These are phyloP conservation scores for Orthosia gracilis DNA, from an alignment of 2,888 invertebrate genomes.

Conservation along the genomic window DNA sequence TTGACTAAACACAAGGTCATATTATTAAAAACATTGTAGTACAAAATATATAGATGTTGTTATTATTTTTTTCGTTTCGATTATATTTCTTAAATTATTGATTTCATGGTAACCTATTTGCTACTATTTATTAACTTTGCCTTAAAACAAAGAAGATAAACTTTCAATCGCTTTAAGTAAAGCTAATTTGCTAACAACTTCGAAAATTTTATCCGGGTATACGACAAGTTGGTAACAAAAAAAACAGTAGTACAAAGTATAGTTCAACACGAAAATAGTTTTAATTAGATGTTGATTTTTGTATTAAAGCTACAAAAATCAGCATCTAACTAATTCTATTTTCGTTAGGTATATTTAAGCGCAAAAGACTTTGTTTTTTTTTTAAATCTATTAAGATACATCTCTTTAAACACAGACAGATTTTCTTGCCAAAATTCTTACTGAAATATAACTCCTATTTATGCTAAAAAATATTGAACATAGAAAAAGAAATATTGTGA, in stretches of 20 bases:
- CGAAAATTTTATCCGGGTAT: not conserved
- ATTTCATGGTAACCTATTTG: not conserved
- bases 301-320: too few species aligned
- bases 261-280: not conserved
- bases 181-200: conserved; percentile 25
- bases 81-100: not conserved
- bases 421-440: not conserved
- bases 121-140: not conserved
- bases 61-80: not conserved
- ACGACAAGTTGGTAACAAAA: not conserved
- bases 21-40: not conserved
- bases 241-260: too few species aligned
- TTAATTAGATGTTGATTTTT: too few species aligned
- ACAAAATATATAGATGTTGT: not conserved
- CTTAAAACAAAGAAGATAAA: not conserved
- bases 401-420: not conserved
- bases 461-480: not conserved
- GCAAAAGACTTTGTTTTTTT: not conserved
- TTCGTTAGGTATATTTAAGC: too few species aligned
- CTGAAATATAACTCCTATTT: conserved; percentile 1
- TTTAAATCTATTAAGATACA: not conserved
- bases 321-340: too few species aligned
- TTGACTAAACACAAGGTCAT: too few species aligned
- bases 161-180: not conserved
- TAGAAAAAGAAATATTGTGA: too few species aligned